Evolutionary conservation across 2,113 vertebrate genomes (phyloP), one percentile per base, ranked within the genome.

Genomic region (Gymnogyps californianus): DNA sequence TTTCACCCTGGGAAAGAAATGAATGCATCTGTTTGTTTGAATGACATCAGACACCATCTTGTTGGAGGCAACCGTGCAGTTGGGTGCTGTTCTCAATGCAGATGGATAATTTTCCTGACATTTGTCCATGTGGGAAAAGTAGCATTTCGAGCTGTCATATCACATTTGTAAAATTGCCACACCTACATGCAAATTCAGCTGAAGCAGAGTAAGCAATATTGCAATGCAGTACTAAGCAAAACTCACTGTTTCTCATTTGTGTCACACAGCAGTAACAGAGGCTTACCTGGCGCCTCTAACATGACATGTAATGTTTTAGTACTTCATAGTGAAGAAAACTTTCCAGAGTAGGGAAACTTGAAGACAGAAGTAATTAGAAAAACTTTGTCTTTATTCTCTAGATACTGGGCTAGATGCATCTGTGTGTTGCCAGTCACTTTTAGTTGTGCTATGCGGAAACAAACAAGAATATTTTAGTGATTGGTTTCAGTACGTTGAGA

Each of bases 151-250:
- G 42, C 81, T 96, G 81, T 89, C 46, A 32, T 82, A 77, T 66
- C 88, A 71, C 16, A 59, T 97, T 96, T 90, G 64, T 90, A 93
- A 95, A 96, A 92, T 93, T 81, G 54, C 67, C 71, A 87, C 64
- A 93, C 52, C 34, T 66, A 93, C 88, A 89, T 67, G 64, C 83
- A 94, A 92, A 94, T 81, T 89, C 67, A 82, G 78, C n/a, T 74
- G 91, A 92, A 83, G 76, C 52, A 81, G 47, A 89, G 40, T 71
- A 92, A 96, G 69, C 42, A 88, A 15, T 31, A 89, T 89, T 94
- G n/a, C 66, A 72, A 20, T 18, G 14, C 36, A 93, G 31, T 61
- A 19, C 49, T 54, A n/a, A 91, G 66, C 40, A 83, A 92, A 92
- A 26, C 24, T 70, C 75, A 24, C 81, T 11, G 11, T 31, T 75